Evolutionary conservation across 2,797 vertebrate species (phyloP).

Genomic region (Acipenser ruthenus): DNA sequence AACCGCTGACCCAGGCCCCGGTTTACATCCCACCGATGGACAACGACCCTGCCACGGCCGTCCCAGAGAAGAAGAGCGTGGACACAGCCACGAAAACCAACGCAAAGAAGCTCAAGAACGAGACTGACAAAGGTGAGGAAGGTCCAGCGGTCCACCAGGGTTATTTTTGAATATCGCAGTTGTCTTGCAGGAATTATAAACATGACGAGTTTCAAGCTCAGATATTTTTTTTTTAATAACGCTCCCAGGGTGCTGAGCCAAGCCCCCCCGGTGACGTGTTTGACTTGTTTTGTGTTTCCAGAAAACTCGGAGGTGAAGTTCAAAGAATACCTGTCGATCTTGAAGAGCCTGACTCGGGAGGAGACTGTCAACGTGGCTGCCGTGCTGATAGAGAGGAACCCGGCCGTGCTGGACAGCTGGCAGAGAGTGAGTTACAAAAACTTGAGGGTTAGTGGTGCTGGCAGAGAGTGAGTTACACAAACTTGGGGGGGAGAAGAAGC

Average conservation of each 20-base stretch:
- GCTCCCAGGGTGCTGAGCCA: background rate
- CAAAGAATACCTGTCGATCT: slow-evolving; percentile 78
- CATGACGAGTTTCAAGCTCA: too few relatives aligned
- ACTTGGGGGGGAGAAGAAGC: too few relatives aligned
- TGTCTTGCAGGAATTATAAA: too few relatives aligned
- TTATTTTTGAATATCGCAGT: too few relatives aligned
- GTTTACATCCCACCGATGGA: slow-evolving; percentile 63
- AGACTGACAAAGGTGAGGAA: slow-evolving; percentile 78
- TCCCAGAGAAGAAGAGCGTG: slow-evolving; percentile 66
- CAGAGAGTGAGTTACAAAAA: slow-evolving; percentile 67
- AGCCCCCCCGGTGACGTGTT: background rate
- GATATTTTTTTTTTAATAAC: too few relatives aligned
- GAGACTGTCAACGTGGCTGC: slow-evolving; percentile 78
- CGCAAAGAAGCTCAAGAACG: slow-evolving; percentile 83
- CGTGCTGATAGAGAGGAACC: slow-evolving; percentile 78
- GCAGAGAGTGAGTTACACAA: too few relatives aligned
- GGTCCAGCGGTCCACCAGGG: too few relatives aligned
- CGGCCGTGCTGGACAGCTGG: slow-evolving; percentile 74
- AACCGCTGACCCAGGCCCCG: slow-evolving; percentile 63
- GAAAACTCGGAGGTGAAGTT: slow-evolving; percentile 90
- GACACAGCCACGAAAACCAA: slow-evolving; percentile 68
- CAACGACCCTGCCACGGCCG: slow-evolving; percentile 50
- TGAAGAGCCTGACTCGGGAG: slow-evolving; percentile 77
- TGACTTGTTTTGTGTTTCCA: slow-evolving; percentile 34
- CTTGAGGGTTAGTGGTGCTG: background rate